Evolutionary conservation across 2,888 invertebrate genomes (phyloP).

Genomic region (Geophilus truncorum): DNA sequence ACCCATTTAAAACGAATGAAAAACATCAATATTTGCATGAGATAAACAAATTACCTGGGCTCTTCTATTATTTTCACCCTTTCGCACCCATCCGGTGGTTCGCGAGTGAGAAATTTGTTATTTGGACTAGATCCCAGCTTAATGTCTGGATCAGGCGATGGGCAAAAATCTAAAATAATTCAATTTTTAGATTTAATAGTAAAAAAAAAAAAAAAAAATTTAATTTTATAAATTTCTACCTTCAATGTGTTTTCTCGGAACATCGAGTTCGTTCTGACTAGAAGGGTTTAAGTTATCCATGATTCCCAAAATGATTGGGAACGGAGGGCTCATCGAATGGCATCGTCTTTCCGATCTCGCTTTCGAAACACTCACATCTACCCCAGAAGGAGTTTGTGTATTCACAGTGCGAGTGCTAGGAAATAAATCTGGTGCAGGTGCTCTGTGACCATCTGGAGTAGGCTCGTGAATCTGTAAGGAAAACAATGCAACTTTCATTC

Average conservation of each 20-base stretch:
- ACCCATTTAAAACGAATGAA: too few species aligned
- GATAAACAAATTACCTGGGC: slow-evolving; percentile 49
- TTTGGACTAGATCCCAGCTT: slow-evolving; percentile 69
- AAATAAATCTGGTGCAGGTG: slow-evolving; percentile 72
- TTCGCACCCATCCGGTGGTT: slow-evolving; percentile 87
- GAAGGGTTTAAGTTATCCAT: slow-evolving; percentile 58
- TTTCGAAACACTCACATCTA: slow-evolving; percentile 41
- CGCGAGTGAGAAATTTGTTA: slow-evolving; percentile 75
- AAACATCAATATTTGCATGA: too few species aligned
- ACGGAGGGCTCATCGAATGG: slow-evolving; percentile 62
- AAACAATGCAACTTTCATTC: neutral
- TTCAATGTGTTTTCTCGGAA: neutral
- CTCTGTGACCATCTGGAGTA: slow-evolving; percentile 79
- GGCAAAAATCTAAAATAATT: slow-evolving; percentile 36
- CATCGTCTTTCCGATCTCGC: slow-evolving; percentile 42
- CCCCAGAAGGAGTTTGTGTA: slow-evolving; percentile 72
- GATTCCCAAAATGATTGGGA: slow-evolving; percentile 55
- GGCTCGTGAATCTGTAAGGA: slow-evolving; percentile 54
- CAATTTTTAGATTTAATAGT: neutral
- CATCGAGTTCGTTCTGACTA: slow-evolving; percentile 50
- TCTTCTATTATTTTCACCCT: slow-evolving; percentile 64
- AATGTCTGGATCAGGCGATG: slow-evolving; percentile 39
- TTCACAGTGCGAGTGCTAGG: slow-evolving; percentile 67
- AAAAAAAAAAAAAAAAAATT: neutral
- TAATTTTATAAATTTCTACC: neutral